phyloP scores from a whole-genome alignment of 37 sponge, comb jelly and placozoan genomes.

The Beroe forskalii region DNA sequence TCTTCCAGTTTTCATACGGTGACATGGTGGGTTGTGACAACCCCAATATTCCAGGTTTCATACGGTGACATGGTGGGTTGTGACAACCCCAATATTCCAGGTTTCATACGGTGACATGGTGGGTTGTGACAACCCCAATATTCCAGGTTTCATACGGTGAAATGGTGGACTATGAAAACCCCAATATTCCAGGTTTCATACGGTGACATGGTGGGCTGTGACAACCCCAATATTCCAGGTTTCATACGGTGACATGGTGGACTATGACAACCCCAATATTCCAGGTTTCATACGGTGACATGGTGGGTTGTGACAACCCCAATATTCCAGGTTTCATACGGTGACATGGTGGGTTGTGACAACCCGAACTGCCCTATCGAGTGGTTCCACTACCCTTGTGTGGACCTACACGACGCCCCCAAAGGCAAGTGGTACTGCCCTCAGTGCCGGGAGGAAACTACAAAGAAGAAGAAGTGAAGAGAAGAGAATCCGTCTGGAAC shows the following conservation, averaged over 20 bases:
- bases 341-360: conserved; percentile 99
- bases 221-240: conserved; percentile 82
- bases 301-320: conserved; percentile 70
- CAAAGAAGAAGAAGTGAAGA: conserved; percentile 73
- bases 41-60: conserved; percentile 78
- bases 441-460: conserved; percentile 71
- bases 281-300: conserved; percentile 96
- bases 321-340: conserved; percentile 86
- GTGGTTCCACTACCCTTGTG: conserved; percentile 99
- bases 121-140: conserved; percentile 87
- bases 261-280: neutral
- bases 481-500: neutral
- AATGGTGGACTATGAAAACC: conserved; percentile 94
- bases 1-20: conserved; percentile 90
- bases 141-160: conserved; percentile 96
- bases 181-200: conserved; percentile 89
- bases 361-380: conserved; percentile 89
- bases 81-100: conserved; percentile 87
- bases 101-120: conserved; percentile 99
- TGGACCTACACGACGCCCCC: conserved; percentile 90
- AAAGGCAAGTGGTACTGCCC: conserved; percentile 99
- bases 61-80: conserved; percentile 99
- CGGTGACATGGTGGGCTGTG: conserved; percentile 99
- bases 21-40: conserved; percentile 99
- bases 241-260: no score